Evolutionary conservation across 2,888 invertebrate species (phyloP).

Genomic region (Ypsolopha scabrella): DNA sequence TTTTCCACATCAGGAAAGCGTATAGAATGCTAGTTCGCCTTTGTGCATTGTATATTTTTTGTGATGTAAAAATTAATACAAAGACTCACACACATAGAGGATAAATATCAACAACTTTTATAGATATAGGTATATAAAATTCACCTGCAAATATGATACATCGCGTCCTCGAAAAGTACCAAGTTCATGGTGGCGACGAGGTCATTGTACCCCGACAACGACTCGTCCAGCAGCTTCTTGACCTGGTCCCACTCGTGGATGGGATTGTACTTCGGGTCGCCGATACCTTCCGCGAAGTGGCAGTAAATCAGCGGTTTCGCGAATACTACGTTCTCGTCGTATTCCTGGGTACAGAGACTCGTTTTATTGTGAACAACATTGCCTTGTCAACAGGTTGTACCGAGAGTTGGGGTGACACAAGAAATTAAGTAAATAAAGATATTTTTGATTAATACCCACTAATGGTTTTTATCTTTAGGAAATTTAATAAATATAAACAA

Average conservation of each 20-base stretch:
- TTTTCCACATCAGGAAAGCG: too few species aligned
- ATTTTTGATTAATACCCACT: too few species aligned
- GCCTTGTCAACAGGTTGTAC: too few species aligned
- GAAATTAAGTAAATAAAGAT: too few species aligned
- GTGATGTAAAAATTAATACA: too few species aligned
- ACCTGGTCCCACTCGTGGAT: constrained; percentile 79
- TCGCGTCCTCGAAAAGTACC: constrained; percentile 95
- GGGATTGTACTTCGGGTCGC: constrained; percentile 91
- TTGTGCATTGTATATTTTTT: too few species aligned
- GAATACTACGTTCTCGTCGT: constrained; percentile 79
- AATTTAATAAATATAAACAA: too few species aligned
- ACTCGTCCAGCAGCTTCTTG: constrained; percentile 81
- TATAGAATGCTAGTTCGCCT: too few species aligned
- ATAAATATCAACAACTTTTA: too few species aligned
- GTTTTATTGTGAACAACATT: background rate
- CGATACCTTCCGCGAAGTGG: constrained; percentile 92
- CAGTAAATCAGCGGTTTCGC: constrained; percentile 87
- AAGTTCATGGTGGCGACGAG: constrained; percentile 92
- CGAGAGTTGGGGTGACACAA: too few species aligned
- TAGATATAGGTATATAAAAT: background rate
- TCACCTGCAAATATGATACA: constrained; percentile 89
- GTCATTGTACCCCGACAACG: constrained; percentile 89
- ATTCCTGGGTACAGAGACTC: constrained; percentile 53
- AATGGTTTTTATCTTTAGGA: too few species aligned
- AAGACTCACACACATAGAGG: too few species aligned